Conservation (phyloP, 2,113 vertebrate genomes). For the Sitta europaea region DNA sequence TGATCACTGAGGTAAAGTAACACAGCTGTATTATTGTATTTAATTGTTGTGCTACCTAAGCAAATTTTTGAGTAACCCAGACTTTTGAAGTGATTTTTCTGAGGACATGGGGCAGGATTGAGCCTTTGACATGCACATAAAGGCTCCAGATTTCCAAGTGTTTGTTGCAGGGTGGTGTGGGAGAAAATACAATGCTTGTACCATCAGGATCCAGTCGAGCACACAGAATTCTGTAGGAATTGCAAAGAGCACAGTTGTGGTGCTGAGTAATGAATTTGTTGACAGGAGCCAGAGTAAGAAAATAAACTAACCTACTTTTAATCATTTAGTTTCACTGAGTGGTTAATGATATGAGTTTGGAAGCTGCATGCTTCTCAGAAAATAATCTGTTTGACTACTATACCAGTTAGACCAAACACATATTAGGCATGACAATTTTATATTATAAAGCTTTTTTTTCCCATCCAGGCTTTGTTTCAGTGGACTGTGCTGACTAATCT, state of each 20-base stretch:
- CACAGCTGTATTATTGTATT: not conserved
- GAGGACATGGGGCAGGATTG: not conserved
- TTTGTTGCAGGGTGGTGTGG: not conserved
- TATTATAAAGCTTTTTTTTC: not conserved
- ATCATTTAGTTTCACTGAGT: not conserved
- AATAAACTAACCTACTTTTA: not conserved
- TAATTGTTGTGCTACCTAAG: not conserved
- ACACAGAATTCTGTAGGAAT: accelerated
- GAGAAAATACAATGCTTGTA: not conserved
- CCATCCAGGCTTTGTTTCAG: not conserved
- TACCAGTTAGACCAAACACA: not conserved
- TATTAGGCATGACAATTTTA: not conserved
- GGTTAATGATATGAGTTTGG: not conserved
- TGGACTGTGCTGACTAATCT: accelerated
- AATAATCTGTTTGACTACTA: not conserved
- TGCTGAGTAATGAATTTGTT: not conserved
- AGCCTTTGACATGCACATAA: not conserved
- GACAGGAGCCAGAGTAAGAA: not conserved
- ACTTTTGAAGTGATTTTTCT: not conserved
- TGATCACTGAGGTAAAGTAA: not conserved
- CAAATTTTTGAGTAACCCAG: not conserved
- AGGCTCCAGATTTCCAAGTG: not conserved
- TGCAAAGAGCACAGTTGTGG: not conserved
- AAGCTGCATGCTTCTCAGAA: not conserved
- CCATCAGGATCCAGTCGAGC: not conserved